A percentile compares a stretch with the other conserved stretches of the same genome.
Evolutionary conservation across 2,888 invertebrate genomes (phyloP).

Genomic region (Melieria crassipennis): DNA sequence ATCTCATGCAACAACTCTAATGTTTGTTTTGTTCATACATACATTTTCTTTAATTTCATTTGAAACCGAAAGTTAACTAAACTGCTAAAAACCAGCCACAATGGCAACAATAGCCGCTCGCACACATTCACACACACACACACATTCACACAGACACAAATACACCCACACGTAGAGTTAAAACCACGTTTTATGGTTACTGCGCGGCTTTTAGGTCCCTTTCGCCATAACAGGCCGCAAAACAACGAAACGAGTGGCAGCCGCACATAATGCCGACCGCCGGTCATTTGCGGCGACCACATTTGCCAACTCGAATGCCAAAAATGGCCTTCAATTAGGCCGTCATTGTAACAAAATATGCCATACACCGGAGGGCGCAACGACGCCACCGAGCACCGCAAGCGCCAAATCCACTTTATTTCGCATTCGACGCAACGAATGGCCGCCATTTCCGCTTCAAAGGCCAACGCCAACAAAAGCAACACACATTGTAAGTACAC

Average conservation of each 20-base stretch:
- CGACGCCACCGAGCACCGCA: neutral
- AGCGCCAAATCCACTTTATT: constrained; percentile 26
- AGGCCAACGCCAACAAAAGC: neutral
- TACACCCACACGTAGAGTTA: neutral
- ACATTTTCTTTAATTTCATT: too few relatives aligned
- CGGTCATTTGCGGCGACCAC: constrained; percentile 13
- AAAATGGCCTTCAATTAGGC: constrained; percentile 63
- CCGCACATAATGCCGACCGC: too few relatives aligned
- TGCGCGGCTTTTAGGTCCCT: too few relatives aligned
- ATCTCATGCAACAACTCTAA: constrained; percentile 25
- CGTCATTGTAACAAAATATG: constrained; percentile 47
- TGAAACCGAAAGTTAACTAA: constrained; percentile 27
- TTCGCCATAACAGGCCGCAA: too few relatives aligned
- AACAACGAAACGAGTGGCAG: neutral
- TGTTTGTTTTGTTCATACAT: too few relatives aligned
- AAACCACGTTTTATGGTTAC: too few relatives aligned
- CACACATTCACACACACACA: neutral
- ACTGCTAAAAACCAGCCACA: constrained; percentile 23
- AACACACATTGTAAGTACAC: neutral
- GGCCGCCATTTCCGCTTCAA: constrained; percentile 8
- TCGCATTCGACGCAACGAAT: constrained; percentile 25
- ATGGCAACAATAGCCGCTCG: constrained; percentile 11
- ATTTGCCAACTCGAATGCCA: constrained; percentile 41
- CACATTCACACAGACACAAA: neutral
- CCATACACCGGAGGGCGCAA: neutral